Evolutionary conservation across 2,888 invertebrate species (phyloP).

Genomic region (Pseudeuparius sepicola): DNA sequence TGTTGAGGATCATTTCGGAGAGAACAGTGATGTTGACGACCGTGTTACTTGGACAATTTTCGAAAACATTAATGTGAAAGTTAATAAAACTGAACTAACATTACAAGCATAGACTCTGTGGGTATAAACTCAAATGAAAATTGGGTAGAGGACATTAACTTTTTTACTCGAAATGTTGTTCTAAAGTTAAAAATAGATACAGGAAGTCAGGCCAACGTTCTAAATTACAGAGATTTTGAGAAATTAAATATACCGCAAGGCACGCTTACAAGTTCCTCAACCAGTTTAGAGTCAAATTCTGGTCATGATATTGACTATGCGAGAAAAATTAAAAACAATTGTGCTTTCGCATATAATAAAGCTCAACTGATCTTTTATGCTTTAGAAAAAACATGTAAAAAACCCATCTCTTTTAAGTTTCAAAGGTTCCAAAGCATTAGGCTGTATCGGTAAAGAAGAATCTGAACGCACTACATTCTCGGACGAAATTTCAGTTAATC

Average conservation of each 20-base stretch:
- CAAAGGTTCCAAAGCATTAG: not conserved
- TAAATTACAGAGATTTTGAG: constrained; percentile 8
- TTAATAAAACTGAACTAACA: too few species aligned
- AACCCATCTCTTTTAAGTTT: constrained; percentile 1
- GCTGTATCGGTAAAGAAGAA: not conserved
- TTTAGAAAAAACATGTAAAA: too few species aligned
- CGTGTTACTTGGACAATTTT: too few species aligned
- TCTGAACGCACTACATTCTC: too few species aligned
- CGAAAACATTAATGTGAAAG: too few species aligned
- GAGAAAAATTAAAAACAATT: not conserved
- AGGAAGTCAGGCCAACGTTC: constrained; percentile 14
- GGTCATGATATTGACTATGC: constrained; percentile 8
- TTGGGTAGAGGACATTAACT: too few species aligned
- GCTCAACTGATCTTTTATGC: too few species aligned
- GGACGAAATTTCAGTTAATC: too few species aligned
- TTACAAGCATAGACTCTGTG: too few species aligned
- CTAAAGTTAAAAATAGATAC: constrained; percentile 12
- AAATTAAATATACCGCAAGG: constrained; percentile 1
- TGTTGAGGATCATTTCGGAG: too few species aligned
- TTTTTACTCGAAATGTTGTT: constrained; percentile 3
- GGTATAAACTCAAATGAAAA: too few species aligned
- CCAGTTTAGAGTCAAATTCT: constrained; percentile 10
- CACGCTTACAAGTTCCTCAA: constrained; percentile 3
- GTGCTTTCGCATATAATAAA: constrained; percentile 4
- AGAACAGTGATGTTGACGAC: too few species aligned